Percentiles rank a stretch among this genome's conserved stretches.
Evolutionary conservation across 2,888 invertebrate genomes (phyloP).

Genomic region (Xylocampa areola): DNA sequence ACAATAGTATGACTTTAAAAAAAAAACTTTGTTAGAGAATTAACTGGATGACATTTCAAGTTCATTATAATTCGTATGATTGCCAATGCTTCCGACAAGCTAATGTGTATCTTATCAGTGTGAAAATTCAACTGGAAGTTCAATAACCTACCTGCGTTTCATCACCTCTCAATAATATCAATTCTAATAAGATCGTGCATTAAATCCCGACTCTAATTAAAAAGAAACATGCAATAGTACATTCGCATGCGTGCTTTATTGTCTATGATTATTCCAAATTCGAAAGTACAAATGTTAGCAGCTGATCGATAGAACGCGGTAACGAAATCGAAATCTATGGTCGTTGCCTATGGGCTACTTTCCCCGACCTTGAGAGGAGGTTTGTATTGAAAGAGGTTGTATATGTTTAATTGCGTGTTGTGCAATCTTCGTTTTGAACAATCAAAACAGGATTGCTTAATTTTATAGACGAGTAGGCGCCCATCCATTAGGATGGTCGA

Average conservation of each 20-base stretch:
- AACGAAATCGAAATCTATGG: constrained; percentile 70
- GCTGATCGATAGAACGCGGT: constrained; percentile 38
- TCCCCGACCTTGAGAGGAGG: constrained; percentile 75
- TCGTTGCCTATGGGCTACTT: constrained; percentile 63
- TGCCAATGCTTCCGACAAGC: constrained; percentile 34
- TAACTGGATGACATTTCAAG: constrained; percentile 9
- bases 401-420: constrained; percentile 75
- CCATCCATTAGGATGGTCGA: constrained; percentile 42
- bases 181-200: constrained; percentile 43
- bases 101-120: constrained; percentile 27
- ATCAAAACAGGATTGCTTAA: constrained; percentile 75
- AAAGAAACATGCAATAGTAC: constrained; percentile 33
- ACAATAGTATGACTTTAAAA: too few relatives aligned
- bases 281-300: constrained; percentile 34
- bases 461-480: constrained; percentile 42
- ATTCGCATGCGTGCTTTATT: constrained; percentile 34
- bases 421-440: constrained; percentile 71
- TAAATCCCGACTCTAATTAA: constrained; percentile 36
- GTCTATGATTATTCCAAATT: constrained; percentile 18
- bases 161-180: constrained; percentile 15
- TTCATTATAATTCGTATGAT: not conserved
- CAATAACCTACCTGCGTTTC: constrained; percentile 22
- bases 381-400: constrained; percentile 71
- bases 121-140: constrained; percentile 18
- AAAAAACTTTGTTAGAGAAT: constrained; percentile 23